Evolutionary conservation across 2,888 invertebrate genomes (phyloP), one percentile per base, ranked within the genome.

Genomic region (Dicroscelio sp.): DNA sequence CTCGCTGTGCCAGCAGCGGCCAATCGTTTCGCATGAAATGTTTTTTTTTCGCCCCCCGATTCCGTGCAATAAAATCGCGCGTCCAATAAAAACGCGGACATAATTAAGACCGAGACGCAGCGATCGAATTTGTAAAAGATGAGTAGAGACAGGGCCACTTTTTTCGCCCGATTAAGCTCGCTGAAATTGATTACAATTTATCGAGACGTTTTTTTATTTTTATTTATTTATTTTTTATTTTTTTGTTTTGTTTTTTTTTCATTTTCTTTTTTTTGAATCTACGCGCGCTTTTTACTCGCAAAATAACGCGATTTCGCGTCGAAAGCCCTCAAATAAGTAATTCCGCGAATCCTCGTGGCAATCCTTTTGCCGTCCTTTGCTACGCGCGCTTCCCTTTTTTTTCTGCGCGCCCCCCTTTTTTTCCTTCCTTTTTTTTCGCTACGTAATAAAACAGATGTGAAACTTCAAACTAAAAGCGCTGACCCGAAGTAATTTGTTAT

Each of bases 401-500:
- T 80, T 71, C n/a, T n/a, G n/a, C n/a, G n/a, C n/a, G n/a, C 12
- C 38, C 12, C 38, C 12, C 38, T 52, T 52, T 52, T 52, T n/a
- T 52, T 52, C 4, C 23, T 12, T 78, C 76, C 58, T 78, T 86
- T 90, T 83, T 76, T 83, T 80, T 71, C 80, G 75, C 69, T 52
- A 84, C 78, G 91, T 80, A 80, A 86, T 83, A 90, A 86, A 88
- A 88, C 88, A 83, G 88, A 88, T 86, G 83, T 79, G 86, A 88
- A 75, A 87, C 85, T 76, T 82, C 69, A 86, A 92, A 87, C 90
- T 85, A 88, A 88, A 90, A 88, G 86, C 92, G 79, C 87, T 92
- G 92, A 92, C 92, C 92, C 78, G 92, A 92, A 90, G 75, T 92
- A 87, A 92, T 92, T 92, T 90, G 92, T 88, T 89, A 88, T 88